Evolutionary conservation across 1,140 invertebrate genomes (phyloP).

Genomic region (Drosophila trapezifrons): DNA sequence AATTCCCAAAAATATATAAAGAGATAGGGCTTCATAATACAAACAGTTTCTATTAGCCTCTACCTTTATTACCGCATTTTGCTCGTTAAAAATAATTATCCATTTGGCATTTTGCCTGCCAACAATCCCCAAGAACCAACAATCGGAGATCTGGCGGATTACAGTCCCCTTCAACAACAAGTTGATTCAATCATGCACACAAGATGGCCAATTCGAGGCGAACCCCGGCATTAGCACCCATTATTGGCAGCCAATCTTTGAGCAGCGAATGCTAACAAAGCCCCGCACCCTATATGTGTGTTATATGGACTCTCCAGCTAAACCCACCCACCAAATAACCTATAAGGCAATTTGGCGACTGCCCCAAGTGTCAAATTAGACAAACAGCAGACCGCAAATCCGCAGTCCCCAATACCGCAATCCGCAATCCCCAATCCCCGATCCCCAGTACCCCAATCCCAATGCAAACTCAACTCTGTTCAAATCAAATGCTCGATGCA

Average conservation of each 20-base stretch:
- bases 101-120: conserved; percentile 32
- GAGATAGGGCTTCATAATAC: background rate
- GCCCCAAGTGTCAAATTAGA: conserved; percentile 81
- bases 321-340: conserved; percentile 7
- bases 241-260: conserved; percentile 41
- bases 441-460: background rate
- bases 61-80: conserved; percentile 1
- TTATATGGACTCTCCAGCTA: conserved; percentile 7
- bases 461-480: conserved; percentile 9
- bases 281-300: conserved; percentile 15
- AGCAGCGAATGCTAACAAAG: conserved; percentile 43
- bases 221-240: conserved; percentile 66
- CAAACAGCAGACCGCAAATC: conserved; percentile 64
- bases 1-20: background rate
- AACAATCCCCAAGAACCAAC: conserved; percentile 7
- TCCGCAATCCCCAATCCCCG: conserved; percentile 11
- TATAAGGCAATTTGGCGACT: conserved; percentile 59
- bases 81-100: conserved; percentile 48
- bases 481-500: conserved; percentile 64
- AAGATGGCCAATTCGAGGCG: conserved; percentile 41
- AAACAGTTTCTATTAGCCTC: conserved; percentile 6
- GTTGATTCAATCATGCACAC: conserved; percentile 39
- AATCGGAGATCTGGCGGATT: conserved; percentile 10
- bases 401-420: conserved; percentile 7
- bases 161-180: conserved; percentile 15